Conservation (phyloP, 2,888 invertebrate genomes). For the Nomada flava region DNA sequence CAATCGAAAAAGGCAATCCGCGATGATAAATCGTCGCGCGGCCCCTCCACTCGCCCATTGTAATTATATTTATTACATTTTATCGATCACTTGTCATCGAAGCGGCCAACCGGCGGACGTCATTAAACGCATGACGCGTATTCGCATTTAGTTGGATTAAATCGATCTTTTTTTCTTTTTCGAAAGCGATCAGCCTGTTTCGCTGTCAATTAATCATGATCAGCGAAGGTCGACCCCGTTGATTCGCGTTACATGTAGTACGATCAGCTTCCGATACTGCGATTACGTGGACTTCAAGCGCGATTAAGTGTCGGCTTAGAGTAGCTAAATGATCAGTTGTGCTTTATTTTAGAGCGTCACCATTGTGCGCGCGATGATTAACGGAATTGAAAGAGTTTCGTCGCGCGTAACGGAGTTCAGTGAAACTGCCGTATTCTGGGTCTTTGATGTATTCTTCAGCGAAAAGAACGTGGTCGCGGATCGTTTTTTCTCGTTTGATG, state of each 20-base stretch:
- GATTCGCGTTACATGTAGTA: not conserved
- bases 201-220: constrained; percentile 49
- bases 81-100: constrained; percentile 64
- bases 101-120: constrained; percentile 32
- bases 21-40: not conserved
- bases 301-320: constrained; percentile 58
- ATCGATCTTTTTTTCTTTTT: constrained; percentile 34
- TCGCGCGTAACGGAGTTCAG: constrained; percentile 58
- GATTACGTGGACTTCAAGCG: constrained; percentile 53
- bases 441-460: not conserved
- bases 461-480: not conserved
- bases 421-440: constrained; percentile 20
- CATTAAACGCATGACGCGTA: constrained; percentile 41
- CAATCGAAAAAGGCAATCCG: constrained; percentile 23
- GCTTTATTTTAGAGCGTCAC: constrained; percentile 63
- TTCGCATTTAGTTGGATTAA: constrained; percentile 65
- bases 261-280: constrained; percentile 26
- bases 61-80: constrained; percentile 76
- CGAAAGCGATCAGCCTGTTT: constrained; percentile 8
- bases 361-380: constrained; percentile 61
- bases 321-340: constrained; percentile 16
- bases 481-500: not conserved
- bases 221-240: constrained; percentile 25
- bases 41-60: constrained; percentile 46
- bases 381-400: constrained; percentile 58